Conservation (phyloP, 2,888 invertebrate genomes). For the Pandemis cinnamomeana region DNA sequence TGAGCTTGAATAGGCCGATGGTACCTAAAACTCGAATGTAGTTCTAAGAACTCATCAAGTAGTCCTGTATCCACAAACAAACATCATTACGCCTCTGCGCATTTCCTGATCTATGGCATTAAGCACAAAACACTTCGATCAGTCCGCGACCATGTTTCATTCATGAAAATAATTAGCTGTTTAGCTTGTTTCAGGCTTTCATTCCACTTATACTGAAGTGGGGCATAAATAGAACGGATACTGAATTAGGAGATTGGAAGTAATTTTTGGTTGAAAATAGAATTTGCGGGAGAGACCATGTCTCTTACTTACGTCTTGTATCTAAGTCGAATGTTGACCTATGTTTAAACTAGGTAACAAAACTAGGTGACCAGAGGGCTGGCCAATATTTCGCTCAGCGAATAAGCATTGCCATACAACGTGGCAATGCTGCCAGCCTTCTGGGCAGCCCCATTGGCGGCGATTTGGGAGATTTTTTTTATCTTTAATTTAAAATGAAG, state of each 20-base stretch:
- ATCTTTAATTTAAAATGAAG: no score
- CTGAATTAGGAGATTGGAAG: background rate
- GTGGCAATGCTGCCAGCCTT: no score
- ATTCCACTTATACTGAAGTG: conserved; percentile 4
- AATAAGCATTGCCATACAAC: no score
- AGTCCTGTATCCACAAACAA: background rate
- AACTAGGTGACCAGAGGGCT: no score
- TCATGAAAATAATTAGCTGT: conserved; percentile 69
- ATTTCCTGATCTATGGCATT: conserved; percentile 46
- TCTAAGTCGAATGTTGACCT: no score
- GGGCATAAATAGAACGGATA: background rate
- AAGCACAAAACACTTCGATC: conserved; percentile 61
- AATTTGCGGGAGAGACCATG: background rate
- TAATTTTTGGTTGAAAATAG: background rate
- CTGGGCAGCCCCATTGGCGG: no score
- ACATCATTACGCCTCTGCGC: conserved; percentile 24
- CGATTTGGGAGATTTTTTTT: no score
- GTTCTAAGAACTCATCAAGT: no score
- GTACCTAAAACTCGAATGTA: no score
- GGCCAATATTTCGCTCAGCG: no score
- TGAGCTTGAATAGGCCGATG: no score
- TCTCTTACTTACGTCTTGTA: background rate
- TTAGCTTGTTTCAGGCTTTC: conserved; percentile 42
- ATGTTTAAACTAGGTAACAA: no score
- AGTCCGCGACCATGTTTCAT: conserved; percentile 68